These are phyloP conservation scores for Lasioglossum albipes DNA, from an alignment of 1,140 invertebrate species.

Conservation along the genomic window DNA sequence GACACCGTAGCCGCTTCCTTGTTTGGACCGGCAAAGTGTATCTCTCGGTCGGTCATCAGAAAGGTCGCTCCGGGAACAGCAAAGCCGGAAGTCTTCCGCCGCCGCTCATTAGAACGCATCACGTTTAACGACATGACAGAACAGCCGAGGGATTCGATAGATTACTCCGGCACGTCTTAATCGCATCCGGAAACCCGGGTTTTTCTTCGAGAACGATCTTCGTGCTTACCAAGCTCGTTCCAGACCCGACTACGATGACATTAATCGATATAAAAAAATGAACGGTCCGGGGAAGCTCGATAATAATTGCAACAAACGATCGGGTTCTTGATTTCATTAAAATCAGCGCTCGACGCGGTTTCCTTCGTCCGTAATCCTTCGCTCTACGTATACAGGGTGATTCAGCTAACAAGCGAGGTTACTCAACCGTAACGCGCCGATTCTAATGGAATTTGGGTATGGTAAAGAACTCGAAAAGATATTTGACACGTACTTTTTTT, in stretches of 20 bases:
- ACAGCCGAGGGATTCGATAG: conserved; percentile 8
- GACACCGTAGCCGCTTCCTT: background rate
- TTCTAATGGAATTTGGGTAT: too few species aligned
- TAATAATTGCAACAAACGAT: conserved; percentile 8
- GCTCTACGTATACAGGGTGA: too few species aligned
- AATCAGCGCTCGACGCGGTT: background rate
- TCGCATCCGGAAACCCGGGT: background rate
- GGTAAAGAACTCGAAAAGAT: too few species aligned
- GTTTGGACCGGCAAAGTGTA: background rate
- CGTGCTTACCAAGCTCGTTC: conserved; percentile 15
- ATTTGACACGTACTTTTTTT: too few species aligned
- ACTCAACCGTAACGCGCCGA: too few species aligned
- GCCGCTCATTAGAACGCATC: conserved; percentile 10
- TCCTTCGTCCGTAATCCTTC: background rate
- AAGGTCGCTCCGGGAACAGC: background rate
- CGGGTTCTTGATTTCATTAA: background rate
- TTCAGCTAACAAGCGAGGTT: too few species aligned
- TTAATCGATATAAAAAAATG: background rate
- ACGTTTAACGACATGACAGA: conserved; percentile 8
- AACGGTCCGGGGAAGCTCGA: background rate
- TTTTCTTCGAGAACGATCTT: background rate
- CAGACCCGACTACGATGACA: background rate
- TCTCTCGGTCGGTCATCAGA: background rate
- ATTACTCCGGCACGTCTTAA: conserved; percentile 3
- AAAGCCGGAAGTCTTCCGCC: background rate